phyloP scores from a whole-genome alignment of 2,888 invertebrate genomes.

The Oithona nana region DNA sequence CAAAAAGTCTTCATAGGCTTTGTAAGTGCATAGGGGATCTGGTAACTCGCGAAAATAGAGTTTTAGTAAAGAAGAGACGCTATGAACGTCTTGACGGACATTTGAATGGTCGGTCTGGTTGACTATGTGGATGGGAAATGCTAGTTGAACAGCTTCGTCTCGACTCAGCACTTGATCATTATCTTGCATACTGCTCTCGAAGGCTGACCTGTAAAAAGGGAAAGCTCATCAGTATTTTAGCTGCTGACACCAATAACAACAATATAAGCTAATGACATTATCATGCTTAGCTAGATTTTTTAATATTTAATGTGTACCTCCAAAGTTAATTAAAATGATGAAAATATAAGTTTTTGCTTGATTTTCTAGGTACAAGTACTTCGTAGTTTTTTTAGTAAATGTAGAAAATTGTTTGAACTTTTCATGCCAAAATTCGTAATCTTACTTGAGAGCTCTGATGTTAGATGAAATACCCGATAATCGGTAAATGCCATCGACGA shows the following conservation, averaged over 20 bases:
- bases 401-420: too few relatives aligned
- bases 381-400: too few relatives aligned
- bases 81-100: neutral
- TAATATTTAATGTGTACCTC: too few relatives aligned
- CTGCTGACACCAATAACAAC: too few relatives aligned
- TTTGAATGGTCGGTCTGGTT: neutral
- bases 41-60: constrained; percentile 2
- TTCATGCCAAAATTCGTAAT: neutral
- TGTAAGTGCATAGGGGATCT: neutral
- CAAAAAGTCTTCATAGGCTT: neutral
- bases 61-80: constrained; percentile 4
- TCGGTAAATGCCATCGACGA: constrained; percentile 4
- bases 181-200: neutral
- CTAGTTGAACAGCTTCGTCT: neutral
- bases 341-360: too few relatives aligned
- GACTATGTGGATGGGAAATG: neutral
- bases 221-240: too few relatives aligned
- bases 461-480: neutral
- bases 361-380: too few relatives aligned
- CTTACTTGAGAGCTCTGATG: neutral
- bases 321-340: too few relatives aligned
- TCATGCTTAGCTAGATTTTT: too few relatives aligned
- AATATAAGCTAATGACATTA: too few relatives aligned
- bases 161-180: neutral
- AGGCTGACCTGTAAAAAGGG: neutral